These are phyloP conservation scores for Dascillus cervinus DNA, from an alignment of 2,888 invertebrate genomes.

Conservation along the genomic window DNA sequence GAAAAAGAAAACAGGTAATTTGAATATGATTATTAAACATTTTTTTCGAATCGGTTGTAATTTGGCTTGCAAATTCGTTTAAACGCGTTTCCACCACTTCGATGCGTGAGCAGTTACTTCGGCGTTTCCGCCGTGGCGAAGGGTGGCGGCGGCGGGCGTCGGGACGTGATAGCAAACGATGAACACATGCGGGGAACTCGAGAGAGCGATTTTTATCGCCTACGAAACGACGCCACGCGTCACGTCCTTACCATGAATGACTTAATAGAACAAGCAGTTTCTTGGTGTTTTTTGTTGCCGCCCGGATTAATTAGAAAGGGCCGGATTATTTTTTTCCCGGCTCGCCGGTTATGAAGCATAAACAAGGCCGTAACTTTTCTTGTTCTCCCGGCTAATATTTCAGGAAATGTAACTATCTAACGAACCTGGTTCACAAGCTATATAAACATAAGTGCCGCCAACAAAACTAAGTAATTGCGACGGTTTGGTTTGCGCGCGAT, in stretches of 20 bases:
- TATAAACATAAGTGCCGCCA: too few species aligned
- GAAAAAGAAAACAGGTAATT: too few species aligned
- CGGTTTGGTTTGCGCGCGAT: too few species aligned
- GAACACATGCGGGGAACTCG: constrained; percentile 14
- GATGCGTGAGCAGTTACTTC: constrained; percentile 8
- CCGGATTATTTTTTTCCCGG: too few species aligned
- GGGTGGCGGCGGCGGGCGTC: not conserved
- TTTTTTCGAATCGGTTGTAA: constrained; percentile 9
- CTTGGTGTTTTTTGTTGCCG: not conserved
- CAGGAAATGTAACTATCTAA: too few species aligned
- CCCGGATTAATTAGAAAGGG: too few species aligned
- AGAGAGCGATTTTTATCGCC: constrained; percentile 14
- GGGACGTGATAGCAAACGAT: constrained; percentile 10
- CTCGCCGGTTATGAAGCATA: too few species aligned
- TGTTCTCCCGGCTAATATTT: too few species aligned
- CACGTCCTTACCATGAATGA: constrained; percentile 14
- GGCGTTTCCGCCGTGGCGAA: constrained; percentile 4
- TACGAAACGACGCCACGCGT: constrained; percentile 13
- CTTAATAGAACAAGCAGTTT: constrained; percentile 10
- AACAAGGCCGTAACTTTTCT: too few species aligned
- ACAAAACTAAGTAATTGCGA: too few species aligned
- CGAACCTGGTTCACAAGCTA: too few species aligned
- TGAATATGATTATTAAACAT: constrained; percentile 7
- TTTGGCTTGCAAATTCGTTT: constrained; percentile 9
- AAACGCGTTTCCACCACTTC: constrained; percentile 8